Evolutionary conservation across 2,888 invertebrate species (phyloP), one percentile per base, ranked within the genome.

Genomic region (Stenichneumon culpator): DNA sequence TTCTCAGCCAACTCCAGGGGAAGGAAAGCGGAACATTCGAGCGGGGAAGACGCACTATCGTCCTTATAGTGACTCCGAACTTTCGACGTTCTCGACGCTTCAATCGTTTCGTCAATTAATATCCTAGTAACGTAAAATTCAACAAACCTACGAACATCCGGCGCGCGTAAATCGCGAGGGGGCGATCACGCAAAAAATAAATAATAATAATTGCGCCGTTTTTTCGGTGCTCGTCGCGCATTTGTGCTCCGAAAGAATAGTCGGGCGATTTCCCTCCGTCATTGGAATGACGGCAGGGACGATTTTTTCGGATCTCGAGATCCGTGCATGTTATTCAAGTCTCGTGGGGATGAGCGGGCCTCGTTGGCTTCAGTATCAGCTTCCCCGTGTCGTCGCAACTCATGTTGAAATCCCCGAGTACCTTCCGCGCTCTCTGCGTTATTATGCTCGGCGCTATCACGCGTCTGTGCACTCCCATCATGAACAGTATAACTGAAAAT

Each of bases 371-470:
- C 50, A 99, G 95, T 91, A 99, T 99, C 70, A 99, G 95, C 94
- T 99, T 99, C 82, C 99, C 99, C 44, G 98, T 98, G 93, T 99
- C 99, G 93, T 99, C 99, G 94, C 99, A 99, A 32, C 98, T 98
- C 99, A 99, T 99, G 94, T 99, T 99, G 94, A 99, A 99, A 94
- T 99, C 99, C 63, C 97, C 97, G 77, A 99, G 95, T 1, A 99
- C 99, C 73, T 96, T 96, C 83, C 99, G 95, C 65, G 98, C 98
- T 87, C 99, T 95, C 0, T 98, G 97, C 0, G 99, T 98, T 89
- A 99, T 98, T 87, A 99, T 99, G 89, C 98, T 98, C 0, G 99
- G 99, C 4, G 99, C 99, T 87, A 99, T 98, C 14, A 99, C 99
- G 93, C 98, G 96, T 93, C 98, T 97, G 93, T 99, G 99, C 69